Conservation (phyloP, 2,113 vertebrate species). For the Astatoreochromis straeleni region DNA sequence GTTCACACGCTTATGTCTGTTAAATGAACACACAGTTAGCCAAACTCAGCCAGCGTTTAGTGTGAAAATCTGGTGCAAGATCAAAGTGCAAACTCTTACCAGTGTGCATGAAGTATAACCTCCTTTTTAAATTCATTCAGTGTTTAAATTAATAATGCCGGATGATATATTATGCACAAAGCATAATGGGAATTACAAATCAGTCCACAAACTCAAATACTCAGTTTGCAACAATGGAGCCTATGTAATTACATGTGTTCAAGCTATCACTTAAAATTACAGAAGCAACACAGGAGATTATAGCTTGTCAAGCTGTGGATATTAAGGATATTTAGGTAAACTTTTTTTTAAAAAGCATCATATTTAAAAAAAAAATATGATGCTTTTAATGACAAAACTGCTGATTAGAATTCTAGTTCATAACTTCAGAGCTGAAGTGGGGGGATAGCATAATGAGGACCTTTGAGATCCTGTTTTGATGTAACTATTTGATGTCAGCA, state of each 20-base stretch:
- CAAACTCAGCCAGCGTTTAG: not conserved
- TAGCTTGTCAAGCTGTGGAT: not conserved
- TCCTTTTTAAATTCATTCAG: constrained; percentile 49
- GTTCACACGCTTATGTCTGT: not conserved
- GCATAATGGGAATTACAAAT: constrained; percentile 53
- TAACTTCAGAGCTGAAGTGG: constrained; percentile 25
- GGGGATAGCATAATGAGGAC: constrained; percentile 55
- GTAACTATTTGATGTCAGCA: constrained; percentile 51
- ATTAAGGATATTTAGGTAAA: not conserved
- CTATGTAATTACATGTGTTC: constrained; percentile 6
- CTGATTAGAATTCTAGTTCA: constrained; percentile 1
- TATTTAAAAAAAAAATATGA: not conserved
- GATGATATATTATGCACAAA: constrained; percentile 58
- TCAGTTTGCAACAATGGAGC: not conserved
- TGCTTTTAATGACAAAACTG: constrained; percentile 1
- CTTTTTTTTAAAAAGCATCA: not conserved
- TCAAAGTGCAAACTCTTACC: constrained; percentile 21
- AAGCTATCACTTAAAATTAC: constrained; percentile 7
- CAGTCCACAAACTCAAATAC: constrained; percentile 33
- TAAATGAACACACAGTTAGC: not conserved
- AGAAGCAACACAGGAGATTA: not conserved
- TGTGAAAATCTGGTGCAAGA: not conserved
- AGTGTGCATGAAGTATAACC: constrained; percentile 21
- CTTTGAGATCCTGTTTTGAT: constrained; percentile 62
- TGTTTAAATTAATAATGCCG: constrained; percentile 52